These are phyloP conservation scores for Gallinago stenura DNA, from an alignment of 2,797 vertebrate genomes.

Conservation along the genomic window DNA sequence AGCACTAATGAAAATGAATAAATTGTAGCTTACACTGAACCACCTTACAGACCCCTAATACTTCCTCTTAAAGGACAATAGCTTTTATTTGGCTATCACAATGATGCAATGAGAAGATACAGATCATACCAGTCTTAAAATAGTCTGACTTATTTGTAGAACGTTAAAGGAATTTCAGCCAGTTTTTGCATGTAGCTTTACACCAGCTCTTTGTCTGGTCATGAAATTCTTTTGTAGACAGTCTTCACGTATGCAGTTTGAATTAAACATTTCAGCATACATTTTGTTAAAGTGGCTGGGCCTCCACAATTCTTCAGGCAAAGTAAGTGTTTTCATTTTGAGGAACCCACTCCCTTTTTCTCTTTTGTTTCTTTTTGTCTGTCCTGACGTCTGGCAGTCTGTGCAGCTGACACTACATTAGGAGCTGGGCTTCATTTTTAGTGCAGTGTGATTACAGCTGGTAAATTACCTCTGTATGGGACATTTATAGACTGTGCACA, in stretches of 20 bases:
- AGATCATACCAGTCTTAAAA: not conserved
- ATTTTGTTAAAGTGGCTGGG: not conserved
- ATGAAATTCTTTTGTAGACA: not conserved
- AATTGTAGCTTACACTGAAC: not conserved
- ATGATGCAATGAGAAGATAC: not conserved
- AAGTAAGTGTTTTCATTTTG: not conserved
- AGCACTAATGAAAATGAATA: not conserved
- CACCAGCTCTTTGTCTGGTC: not conserved
- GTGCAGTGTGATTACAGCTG: not conserved
- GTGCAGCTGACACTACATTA: not conserved
- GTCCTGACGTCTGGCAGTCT: not conserved
- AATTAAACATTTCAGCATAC: not conserved
- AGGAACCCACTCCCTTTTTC: not conserved
- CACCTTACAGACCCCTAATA: not conserved
- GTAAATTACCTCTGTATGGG: not conserved
- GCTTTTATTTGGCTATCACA: not conserved
- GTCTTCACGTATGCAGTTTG: not conserved
- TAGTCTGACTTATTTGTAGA: not conserved
- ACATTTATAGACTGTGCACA: accelerated
- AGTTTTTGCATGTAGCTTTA: not conserved
- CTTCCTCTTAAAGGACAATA: not conserved
- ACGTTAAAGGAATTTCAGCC: not conserved
- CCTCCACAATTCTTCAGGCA: not conserved
- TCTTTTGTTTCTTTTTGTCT: not conserved
- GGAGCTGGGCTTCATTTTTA: not conserved